Conservation (phyloP, 2,797 vertebrate species). For the Pseudochirops cupreus region DNA sequence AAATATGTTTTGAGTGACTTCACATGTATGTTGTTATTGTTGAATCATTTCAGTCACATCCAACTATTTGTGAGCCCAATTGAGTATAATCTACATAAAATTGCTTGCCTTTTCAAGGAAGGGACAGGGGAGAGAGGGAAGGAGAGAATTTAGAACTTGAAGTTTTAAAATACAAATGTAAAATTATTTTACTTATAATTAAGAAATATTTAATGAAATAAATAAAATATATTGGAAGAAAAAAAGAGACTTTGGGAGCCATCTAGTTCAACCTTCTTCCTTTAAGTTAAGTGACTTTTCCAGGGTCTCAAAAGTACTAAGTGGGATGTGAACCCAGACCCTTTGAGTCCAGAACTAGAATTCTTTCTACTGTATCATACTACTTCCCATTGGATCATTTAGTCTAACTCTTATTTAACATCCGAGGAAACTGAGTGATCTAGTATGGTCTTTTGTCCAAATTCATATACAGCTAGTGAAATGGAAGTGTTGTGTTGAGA, state of each 20-base stretch:
- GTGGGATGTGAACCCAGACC: neutral
- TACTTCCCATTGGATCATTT: neutral
- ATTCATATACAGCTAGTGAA: neutral
- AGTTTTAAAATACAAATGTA: neutral
- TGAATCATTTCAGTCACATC: neutral
- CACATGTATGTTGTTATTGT: neutral
- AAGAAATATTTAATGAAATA: neutral
- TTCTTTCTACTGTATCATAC: neutral
- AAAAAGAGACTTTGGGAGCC: neutral
- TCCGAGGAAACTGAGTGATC: neutral
- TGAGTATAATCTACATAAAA: neutral
- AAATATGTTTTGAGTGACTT: neutral
- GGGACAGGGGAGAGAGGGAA: neutral
- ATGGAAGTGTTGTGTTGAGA: neutral
- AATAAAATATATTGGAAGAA: neutral
- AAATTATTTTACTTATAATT: neutral
- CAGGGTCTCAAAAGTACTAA: neutral
- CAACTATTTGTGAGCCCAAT: neutral
- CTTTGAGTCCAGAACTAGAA: neutral
- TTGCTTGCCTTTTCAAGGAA: neutral
- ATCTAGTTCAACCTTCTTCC: neutral
- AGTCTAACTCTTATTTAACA: neutral
- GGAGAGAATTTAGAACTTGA: neutral
- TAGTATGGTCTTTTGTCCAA: neutral
- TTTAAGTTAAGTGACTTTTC: neutral